Evolutionary conservation across 1,140 invertebrate genomes (phyloP), one percentile per base, ranked within the genome.

Genomic region (Thaumatotibia leucotreta): DNA sequence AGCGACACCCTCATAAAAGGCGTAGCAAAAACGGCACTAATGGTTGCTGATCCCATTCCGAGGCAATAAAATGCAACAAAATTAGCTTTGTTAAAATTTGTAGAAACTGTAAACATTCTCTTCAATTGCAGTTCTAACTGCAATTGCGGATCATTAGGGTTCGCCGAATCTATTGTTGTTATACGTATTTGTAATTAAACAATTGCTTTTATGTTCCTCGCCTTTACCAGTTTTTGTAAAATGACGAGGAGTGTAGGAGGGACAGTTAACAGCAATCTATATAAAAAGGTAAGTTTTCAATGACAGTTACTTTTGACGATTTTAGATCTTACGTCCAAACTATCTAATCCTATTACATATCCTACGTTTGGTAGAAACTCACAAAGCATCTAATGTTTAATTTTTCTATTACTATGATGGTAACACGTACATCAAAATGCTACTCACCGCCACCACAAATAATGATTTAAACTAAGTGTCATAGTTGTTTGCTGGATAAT

Each of bases 51-150:
- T 88, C 88, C 86, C 84, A 90, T 90, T 90, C 83, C 78, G 81
- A 86, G 77, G 84, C 75, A 86, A 82, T 90, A 90, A 90, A 90
- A 86, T 90, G 85, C 85, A 90, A 90, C 88, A 90, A 90, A 90
- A 89, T 90, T 89, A 90, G 86, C 85, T 77, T 87, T 90, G 88
- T 86, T 88, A 83, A 85, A 87, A 83, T 82, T 80, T 80, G 73
- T 27, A 14, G 52, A 77, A 84, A 86, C 78, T 79, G 82, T 82
- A 80, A 82, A 83, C 62, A 76, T 83, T 70, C n/a, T n/a, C n/a
- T n/a, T n/a, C n/a, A n/a, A n/a, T n/a, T n/a, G n/a, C n/a, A n/a
- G n/a, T n/a, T n/a, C 76, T 75, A 81, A 77, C 67, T 76, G 65
- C 61, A 69, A 69, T 68, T 66, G 68, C 69, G 66, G 65, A 77